phyloP scores from a whole-genome alignment of 2,113 vertebrate species.

The Xyliphius kryptos region DNA sequence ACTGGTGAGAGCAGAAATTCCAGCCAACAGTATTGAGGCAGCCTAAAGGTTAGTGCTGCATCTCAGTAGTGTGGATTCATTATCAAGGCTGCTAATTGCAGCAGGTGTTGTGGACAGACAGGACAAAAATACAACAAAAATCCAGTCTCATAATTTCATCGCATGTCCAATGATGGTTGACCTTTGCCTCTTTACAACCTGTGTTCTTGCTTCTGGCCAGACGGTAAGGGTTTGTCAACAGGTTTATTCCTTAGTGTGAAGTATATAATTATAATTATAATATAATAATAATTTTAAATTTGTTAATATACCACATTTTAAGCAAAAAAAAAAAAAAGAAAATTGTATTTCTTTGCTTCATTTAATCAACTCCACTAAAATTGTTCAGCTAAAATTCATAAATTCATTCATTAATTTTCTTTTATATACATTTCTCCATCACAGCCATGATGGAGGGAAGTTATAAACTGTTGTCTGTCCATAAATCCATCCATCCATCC shows the following conservation, averaged over 20 bases:
- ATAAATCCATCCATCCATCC: too few relatives aligned
- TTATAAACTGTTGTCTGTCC: too few relatives aligned
- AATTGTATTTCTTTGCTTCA: too few relatives aligned
- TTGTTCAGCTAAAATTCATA: too few relatives aligned
- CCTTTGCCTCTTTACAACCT: constrained; percentile 12
- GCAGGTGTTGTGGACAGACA: constrained; percentile 36
- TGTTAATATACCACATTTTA: too few relatives aligned
- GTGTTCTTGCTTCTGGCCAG: constrained; percentile 1
- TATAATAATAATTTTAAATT: too few relatives aligned
- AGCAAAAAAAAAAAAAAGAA: too few relatives aligned
- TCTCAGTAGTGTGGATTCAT: constrained; percentile 35
- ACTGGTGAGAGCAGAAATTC: constrained; percentile 51
- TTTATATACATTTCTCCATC: too few relatives aligned
- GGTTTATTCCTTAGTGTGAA: neutral
- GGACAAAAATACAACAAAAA: constrained; percentile 20
- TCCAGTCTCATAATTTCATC: constrained; percentile 6
- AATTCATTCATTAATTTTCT: too few relatives aligned
- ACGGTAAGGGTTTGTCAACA: constrained; percentile 5
- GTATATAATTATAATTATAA: too few relatives aligned
- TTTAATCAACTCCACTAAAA: too few relatives aligned
- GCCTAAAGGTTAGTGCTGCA: constrained; percentile 48
- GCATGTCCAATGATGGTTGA: constrained; percentile 9
- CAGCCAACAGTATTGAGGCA: constrained; percentile 50
- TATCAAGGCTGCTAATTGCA: constrained; percentile 46
- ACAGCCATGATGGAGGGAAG: too few relatives aligned